A percentile compares a stretch with the other conserved stretches of the same genome.
Evolutionary conservation across 2,113 vertebrate genomes (phyloP).

Genomic region (Elaphurus davidianus): DNA sequence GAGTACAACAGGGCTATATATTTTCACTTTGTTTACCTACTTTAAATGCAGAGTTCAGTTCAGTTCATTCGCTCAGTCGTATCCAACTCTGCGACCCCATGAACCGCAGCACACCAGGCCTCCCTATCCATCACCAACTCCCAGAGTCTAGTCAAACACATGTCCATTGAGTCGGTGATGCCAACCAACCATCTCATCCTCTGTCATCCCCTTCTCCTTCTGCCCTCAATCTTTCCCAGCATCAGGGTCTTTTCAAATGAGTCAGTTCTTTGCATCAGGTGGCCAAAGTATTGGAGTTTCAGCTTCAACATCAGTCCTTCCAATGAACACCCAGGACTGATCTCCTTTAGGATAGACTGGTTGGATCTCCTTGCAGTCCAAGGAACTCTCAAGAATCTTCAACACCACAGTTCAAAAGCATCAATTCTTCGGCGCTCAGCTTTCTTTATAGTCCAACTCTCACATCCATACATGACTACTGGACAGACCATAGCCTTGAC

Average conservation of each 20-base stretch:
- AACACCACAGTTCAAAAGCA: background rate
- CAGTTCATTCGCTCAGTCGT: background rate
- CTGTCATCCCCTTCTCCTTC: background rate
- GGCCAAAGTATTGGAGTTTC: background rate
- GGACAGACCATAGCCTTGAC: background rate
- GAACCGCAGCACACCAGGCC: background rate
- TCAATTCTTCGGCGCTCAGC: rapidly evolving
- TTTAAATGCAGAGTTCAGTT: background rate
- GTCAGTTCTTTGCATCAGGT: background rate
- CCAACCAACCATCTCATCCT: background rate
- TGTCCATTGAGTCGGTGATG: background rate
- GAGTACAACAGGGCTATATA: background rate
- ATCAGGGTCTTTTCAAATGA: background rate
- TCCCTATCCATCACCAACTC: background rate
- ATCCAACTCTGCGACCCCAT: background rate
- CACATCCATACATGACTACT: background rate
- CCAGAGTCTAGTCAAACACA: background rate
- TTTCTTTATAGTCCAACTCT: background rate
- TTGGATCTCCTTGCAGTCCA: background rate
- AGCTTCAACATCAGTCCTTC: background rate
- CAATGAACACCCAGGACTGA: background rate
- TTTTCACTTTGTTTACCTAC: background rate
- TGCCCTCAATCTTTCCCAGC: background rate
- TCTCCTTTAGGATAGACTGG: background rate
- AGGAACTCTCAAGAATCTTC: background rate